These are phyloP conservation scores for Petrolisthes cinctipes DNA, from an alignment of 2,888 invertebrate species.

Conservation along the genomic window DNA sequence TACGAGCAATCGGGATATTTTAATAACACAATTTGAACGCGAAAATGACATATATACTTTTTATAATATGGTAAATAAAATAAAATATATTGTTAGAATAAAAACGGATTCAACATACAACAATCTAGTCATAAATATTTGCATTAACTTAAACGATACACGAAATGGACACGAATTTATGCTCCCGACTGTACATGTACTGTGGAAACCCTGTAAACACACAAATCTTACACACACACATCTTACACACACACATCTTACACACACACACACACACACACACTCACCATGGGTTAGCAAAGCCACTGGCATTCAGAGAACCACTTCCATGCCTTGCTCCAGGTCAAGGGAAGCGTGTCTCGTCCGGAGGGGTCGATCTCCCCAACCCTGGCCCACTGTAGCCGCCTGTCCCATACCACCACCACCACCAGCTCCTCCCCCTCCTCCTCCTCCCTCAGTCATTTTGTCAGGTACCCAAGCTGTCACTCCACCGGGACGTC, in stretches of 20 bases:
- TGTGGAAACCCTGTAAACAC: background rate
- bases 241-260: conserved; percentile 8
- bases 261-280: conserved; percentile 4
- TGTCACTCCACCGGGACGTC: conserved; percentile 63
- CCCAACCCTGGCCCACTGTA: background rate
- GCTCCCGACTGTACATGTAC: background rate
- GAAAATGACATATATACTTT: too few relatives aligned
- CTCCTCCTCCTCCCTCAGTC: background rate
- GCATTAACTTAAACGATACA: too few relatives aligned
- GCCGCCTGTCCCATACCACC: background rate
- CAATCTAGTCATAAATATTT: too few relatives aligned
- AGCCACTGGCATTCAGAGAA: conserved; percentile 57
- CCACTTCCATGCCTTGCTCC: conserved; percentile 57
- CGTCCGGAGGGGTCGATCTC: conserved; percentile 37
- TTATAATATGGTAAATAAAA: too few relatives aligned
- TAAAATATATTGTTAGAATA: too few relatives aligned
- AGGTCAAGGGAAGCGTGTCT: conserved; percentile 63
- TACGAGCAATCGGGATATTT: too few relatives aligned
- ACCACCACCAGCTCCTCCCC: background rate
- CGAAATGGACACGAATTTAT: background rate
- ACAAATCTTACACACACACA: conserved; percentile 4
- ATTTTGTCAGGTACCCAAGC: conserved; percentile 62
- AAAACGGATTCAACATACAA: too few relatives aligned
- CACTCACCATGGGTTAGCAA: conserved; percentile 13
- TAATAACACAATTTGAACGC: too few relatives aligned